Evolutionary conservation across 2,888 invertebrate species (phyloP).

Genomic region (Acanthoscelides obtectus): DNA sequence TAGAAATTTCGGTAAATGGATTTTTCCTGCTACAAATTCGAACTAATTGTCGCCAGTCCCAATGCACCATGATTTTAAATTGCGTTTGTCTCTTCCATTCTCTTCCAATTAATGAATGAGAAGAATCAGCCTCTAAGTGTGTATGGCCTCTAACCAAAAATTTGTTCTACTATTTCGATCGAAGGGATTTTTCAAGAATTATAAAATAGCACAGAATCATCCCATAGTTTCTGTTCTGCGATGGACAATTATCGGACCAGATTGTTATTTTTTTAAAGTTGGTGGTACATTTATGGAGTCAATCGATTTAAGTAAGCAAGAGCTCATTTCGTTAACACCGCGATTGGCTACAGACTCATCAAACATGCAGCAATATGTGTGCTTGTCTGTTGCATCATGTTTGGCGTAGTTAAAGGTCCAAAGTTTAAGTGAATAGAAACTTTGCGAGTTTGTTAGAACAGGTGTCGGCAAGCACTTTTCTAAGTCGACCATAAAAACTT

Average conservation of each 20-base stretch:
- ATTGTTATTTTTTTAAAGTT: slow-evolving; percentile 15
- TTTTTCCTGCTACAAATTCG: too few relatives aligned
- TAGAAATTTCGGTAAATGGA: too few relatives aligned
- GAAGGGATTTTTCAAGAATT: slow-evolving; percentile 1
- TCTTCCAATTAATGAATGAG: slow-evolving; percentile 13
- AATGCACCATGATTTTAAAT: too few relatives aligned
- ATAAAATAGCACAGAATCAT: slow-evolving; percentile 18
- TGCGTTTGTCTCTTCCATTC: slow-evolving; percentile 3
- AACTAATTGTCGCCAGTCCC: too few relatives aligned
- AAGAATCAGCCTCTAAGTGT: slow-evolving; percentile 14
- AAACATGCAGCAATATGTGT: slow-evolving; percentile 20
- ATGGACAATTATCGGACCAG: slow-evolving; percentile 23
- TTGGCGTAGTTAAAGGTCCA: slow-evolving; percentile 22
- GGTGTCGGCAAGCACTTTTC: slow-evolving; percentile 23
- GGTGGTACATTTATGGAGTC: slow-evolving; percentile 7
- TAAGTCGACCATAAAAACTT: slow-evolving; percentile 19
- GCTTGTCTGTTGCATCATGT: slow-evolving; percentile 15
- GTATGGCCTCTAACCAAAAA: slow-evolving; percentile 15
- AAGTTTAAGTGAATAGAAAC: slow-evolving; percentile 21
- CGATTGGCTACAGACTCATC: slow-evolving; percentile 19
- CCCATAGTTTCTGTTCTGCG: slow-evolving; percentile 19
- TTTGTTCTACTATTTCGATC: slow-evolving; percentile 8
- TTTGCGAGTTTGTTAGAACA: slow-evolving; percentile 18
- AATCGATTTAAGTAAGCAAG: slow-evolving; percentile 12
- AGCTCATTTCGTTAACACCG: slow-evolving; percentile 16